A percentile compares a stretch with the other conserved stretches of the same genome.
Conservation (phyloP, 2,888 invertebrate species). For the Muschampia plurimacula region DNA sequence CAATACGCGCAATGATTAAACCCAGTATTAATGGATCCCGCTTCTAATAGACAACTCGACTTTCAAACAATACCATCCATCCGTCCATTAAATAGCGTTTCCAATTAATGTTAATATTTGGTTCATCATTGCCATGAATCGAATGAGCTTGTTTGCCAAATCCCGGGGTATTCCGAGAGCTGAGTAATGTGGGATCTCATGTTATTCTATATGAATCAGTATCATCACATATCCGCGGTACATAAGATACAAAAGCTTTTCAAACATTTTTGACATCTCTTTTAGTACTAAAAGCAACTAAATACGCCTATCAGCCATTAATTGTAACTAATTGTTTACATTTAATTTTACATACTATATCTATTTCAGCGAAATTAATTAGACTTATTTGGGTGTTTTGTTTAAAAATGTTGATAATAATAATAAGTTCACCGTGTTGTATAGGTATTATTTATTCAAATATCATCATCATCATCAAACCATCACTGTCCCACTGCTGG, state of each 20-base stretch:
- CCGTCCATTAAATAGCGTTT: conserved; percentile 13
- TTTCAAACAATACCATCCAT: conserved; percentile 14
- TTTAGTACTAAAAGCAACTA: neutral
- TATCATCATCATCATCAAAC: too few species aligned
- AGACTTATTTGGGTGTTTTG: too few species aligned
- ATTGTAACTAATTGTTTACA: neutral
- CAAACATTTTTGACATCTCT: conserved; percentile 7
- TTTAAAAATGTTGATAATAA: too few species aligned
- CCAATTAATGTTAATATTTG: conserved; percentile 29
- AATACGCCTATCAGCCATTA: neutral
- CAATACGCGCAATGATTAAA: neutral
- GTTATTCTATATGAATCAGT: neutral
- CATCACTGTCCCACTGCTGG: too few species aligned
- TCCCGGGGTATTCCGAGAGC: conserved; percentile 55
- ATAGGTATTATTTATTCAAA: too few species aligned
- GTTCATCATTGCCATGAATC: conserved; percentile 57
- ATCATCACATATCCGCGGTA: conserved; percentile 20
- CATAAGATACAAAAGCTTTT: conserved; percentile 18
- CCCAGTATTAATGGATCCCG: conserved; percentile 10
- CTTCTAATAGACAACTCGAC: neutral
- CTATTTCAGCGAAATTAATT: too few species aligned
- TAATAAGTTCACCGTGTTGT: too few species aligned
- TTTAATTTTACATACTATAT: neutral
- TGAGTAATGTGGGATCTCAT: conserved; percentile 44
- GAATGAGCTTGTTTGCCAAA: conserved; percentile 55